Conservation (phyloP, 2,797 vertebrate species). For the Lepilemur ruficaudatus region DNA sequence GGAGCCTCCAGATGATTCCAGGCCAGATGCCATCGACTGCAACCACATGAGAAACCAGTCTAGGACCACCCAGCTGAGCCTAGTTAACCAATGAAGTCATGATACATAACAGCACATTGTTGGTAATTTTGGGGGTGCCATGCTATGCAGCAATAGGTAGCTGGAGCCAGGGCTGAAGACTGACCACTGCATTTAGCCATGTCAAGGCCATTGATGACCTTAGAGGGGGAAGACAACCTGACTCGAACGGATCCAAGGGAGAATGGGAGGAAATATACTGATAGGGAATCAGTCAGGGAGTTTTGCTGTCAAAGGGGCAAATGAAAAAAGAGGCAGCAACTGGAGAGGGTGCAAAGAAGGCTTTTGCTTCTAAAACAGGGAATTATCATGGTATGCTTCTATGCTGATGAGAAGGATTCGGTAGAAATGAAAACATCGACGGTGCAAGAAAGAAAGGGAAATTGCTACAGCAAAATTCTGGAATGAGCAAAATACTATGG, state of each 20-base stretch:
- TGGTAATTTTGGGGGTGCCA: not conserved
- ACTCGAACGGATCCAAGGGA: not conserved
- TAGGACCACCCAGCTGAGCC: not conserved
- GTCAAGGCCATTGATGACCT: not conserved
- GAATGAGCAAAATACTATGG: accelerated
- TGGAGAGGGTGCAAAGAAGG: not conserved
- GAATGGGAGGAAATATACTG: too few relatives aligned
- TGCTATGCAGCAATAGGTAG: too few relatives aligned
- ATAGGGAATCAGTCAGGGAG: not conserved
- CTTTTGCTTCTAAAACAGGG: not conserved
- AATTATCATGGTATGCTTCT: accelerated
- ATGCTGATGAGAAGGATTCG: not conserved
- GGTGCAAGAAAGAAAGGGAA: not conserved
- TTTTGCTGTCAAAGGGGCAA: not conserved
- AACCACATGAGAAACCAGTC: not conserved
- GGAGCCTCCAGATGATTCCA: not conserved
- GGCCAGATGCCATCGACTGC: not conserved
- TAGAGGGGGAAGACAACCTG: not conserved
- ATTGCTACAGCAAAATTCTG: not conserved
- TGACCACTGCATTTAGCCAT: not conserved
- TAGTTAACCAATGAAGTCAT: accelerated
- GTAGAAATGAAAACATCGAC: not conserved
- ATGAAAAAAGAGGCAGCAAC: not conserved
- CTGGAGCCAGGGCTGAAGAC: not conserved
- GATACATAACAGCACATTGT: too few relatives aligned